phyloP scores from a whole-genome alignment of 1,140 invertebrate genomes.

The Oncopeltus fasciatus region DNA sequence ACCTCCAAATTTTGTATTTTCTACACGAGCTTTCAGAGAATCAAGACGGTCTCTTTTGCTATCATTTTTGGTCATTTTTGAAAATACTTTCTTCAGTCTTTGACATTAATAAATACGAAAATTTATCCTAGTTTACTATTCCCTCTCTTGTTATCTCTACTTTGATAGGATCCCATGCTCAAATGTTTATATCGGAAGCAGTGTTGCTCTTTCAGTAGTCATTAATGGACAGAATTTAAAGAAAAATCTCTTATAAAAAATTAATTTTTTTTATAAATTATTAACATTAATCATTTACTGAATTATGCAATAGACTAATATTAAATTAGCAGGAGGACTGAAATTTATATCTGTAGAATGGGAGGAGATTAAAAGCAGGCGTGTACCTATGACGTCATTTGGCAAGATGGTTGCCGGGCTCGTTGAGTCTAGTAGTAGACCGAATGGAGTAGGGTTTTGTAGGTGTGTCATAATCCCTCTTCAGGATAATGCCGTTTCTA shows the following conservation, averaged over 20 bases:
- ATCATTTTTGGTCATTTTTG: not conserved
- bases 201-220: not conserved
- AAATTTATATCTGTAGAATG: too few species aligned
- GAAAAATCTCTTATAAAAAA: too few species aligned
- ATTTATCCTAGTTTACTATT: too few species aligned
- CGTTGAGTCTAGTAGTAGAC: slow-evolving; percentile 32
- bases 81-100: too few species aligned
- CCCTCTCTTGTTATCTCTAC: not conserved
- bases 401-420: slow-evolving; percentile 32
- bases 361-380: slow-evolving; percentile 4
- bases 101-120: too few species aligned
- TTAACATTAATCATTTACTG: too few species aligned
- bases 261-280: too few species aligned
- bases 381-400: slow-evolving; percentile 21
- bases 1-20: not conserved
- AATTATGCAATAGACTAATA: not conserved
- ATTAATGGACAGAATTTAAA: too few species aligned
- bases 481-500: slow-evolving; percentile 42
- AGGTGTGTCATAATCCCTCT: slow-evolving; percentile 42
- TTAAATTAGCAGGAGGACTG: not conserved
- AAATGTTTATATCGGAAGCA: not conserved
- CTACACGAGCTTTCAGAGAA: not conserved
- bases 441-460: slow-evolving; percentile 41
- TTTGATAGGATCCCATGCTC: not conserved
- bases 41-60: not conserved